Base-by-base conservation (phyloP, 2,888 invertebrate species). In the Odontocerum albicorne region DNA sequence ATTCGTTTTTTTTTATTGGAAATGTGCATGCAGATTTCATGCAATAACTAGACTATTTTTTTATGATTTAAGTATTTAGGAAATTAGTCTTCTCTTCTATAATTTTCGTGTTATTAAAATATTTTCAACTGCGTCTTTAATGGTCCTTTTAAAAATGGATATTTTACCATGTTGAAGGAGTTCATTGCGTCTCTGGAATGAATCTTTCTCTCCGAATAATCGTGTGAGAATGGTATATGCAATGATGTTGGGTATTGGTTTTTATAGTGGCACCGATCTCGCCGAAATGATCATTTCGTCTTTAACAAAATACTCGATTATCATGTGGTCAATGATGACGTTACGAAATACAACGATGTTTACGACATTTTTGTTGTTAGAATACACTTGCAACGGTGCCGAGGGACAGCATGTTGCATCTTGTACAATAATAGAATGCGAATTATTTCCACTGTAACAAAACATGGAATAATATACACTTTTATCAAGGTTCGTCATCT, bases 291-390 rank as follows among this genome's bases (percentile, higher is more conserved):
- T 31, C 32, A 45, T 52, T 52, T 45, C 20, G 49, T 38, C 44
- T 44, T 39, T 36, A 42, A 19, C 42, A 27, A 57, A 52, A 57
- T 39, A 43, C 38, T 44, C 39, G 39, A 45, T 57, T 56, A 38
- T 51, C 56, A 51, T 56, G 56, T 46, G 42, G 31, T 31, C 49
- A 32, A 44, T 53, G 53, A 49, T 15, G 17, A 36, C 16, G 38
- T 55, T 45, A 27, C 50, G 55, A 50, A 45, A 55, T 46, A 13
- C 13, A 6, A 8, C 15, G 12, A 16, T 17, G 45, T 52, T 44
- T 45, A 45, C 52, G 52, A 52, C 44, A 52, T 52, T 52, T 52
- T 52, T 52, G 49, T 15, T 42, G 45, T 52, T 52, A 52, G 52
- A 52, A 52, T 38, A 38, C 33, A 20, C 21, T 52, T 45, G 52